These are phyloP conservation scores for Tauraco hartlaubi DNA, from an alignment of 2,797 vertebrate species.

Conservation along the genomic window DNA sequence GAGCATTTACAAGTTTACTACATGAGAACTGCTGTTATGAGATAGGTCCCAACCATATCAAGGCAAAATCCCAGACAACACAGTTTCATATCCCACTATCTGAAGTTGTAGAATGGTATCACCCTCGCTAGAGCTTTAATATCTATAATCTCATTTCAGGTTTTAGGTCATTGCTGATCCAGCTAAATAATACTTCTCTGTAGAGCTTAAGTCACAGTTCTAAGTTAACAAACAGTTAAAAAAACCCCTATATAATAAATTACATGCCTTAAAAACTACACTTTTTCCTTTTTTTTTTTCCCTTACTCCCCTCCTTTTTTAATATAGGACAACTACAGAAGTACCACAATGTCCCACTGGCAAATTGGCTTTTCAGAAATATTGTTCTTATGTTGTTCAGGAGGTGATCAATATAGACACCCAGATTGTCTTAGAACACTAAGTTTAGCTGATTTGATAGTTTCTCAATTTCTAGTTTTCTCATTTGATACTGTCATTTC, in stretches of 20 bases:
- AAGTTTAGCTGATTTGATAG: neutral
- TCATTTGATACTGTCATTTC: neutral
- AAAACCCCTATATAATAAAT: neutral
- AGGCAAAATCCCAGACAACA: neutral
- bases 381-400: neutral
- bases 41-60: neutral
- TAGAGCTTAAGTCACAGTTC: neutral
- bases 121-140: neutral
- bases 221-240: neutral
- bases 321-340: neutral
- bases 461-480: neutral
- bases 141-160: neutral
- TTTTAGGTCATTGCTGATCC: neutral
- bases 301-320: neutral
- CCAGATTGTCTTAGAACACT: neutral
- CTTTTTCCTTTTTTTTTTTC: too few species aligned
- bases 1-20: neutral
- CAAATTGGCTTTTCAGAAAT: neutral
- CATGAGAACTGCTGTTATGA: neutral
- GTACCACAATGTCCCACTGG: neutral
- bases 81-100: neutral
- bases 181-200: neutral
- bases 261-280: neutral
- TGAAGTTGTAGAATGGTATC: neutral
- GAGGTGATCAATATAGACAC: neutral